Base-by-base conservation (phyloP, 2,113 vertebrate species). In the Oncorhynchus keta region DNA sequence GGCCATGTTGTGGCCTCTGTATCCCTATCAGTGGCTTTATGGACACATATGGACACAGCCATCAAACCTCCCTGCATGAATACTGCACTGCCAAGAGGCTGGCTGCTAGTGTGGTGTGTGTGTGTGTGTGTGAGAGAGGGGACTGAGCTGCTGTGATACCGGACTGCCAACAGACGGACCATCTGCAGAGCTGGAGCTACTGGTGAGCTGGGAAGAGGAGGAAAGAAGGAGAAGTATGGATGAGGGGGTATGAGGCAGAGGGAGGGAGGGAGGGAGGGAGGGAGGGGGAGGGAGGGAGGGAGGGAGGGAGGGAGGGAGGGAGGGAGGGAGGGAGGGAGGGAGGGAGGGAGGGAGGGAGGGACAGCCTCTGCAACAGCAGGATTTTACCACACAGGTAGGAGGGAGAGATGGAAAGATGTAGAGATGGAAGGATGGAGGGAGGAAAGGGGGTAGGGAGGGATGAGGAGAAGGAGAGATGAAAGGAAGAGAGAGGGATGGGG, bases 121-220 rank as follows among this genome's bases (percentile, higher is more conserved):
- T 32, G 4, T 5, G 4, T 5, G 5, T 5, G 1, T 32, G 32
- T 32, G 5, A 26, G 26, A 9, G 51, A 16, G 49, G 70, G 5
- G 24, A 12, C 70, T 35, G 70, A 26, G 70, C 70, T 72, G 71
- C 49, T 59, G 71, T 72, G 71, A 32, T 61, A 72, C 49, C 20
- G 71, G 71, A 45, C 51, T 35, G 55, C 71, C 51, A 72, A 61
- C 28, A 32, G 71, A 59, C 55, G 71, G 18, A n/a, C 71, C 55
- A 59, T 72, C 71, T 72, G 71, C 71, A 28, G 49, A 22, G 13
- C 18, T 55, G 22, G 49, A 55, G 18, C 26, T 5, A 66, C 59
- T 62, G 59, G 18, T 8, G 18, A 62, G 59, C 18, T 6, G 7
- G 5, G 12, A 22, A 62, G 28, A 35, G 49, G 16, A 13, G 16